These are phyloP conservation scores for Turnix velox DNA, from an alignment of 2,113 vertebrate genomes.

Conservation along the genomic window DNA sequence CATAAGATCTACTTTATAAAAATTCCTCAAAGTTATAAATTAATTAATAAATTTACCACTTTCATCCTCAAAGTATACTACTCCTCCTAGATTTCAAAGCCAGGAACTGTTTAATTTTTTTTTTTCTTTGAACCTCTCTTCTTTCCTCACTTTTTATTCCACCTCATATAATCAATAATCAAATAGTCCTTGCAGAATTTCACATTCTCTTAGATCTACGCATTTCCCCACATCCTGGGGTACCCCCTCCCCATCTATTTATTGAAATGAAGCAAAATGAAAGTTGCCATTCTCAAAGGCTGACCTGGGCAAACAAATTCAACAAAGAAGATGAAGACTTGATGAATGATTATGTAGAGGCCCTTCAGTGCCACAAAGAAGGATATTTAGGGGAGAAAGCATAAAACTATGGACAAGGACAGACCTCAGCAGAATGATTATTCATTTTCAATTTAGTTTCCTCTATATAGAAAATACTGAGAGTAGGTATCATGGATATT, in stretches of 20 bases:
- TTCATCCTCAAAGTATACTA: neutral
- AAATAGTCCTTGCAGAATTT: neutral
- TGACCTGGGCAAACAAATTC: neutral
- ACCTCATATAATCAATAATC: neutral
- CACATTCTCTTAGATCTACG: neutral
- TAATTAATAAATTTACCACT: neutral
- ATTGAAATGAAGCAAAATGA: neutral
- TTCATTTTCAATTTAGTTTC: neutral
- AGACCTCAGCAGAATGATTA: neutral
- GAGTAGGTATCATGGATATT: neutral
- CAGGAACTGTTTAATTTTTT: neutral
- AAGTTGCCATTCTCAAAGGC: neutral
- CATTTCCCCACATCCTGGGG: neutral
- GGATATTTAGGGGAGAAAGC: neutral
- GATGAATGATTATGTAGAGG: neutral
- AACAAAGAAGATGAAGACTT: neutral
- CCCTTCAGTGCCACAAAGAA: neutral
- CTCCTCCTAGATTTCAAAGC: neutral
- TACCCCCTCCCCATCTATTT: neutral
- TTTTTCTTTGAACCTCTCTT: neutral
- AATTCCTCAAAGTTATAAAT: neutral
- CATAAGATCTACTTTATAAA: neutral
- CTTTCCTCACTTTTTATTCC: neutral
- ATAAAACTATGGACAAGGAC: neutral
- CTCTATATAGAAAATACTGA: neutral